Percentiles rank a stretch among this genome's conserved stretches.
Evolutionary conservation across 2,888 invertebrate species (phyloP).

Genomic region (Torymus texanus): DNA sequence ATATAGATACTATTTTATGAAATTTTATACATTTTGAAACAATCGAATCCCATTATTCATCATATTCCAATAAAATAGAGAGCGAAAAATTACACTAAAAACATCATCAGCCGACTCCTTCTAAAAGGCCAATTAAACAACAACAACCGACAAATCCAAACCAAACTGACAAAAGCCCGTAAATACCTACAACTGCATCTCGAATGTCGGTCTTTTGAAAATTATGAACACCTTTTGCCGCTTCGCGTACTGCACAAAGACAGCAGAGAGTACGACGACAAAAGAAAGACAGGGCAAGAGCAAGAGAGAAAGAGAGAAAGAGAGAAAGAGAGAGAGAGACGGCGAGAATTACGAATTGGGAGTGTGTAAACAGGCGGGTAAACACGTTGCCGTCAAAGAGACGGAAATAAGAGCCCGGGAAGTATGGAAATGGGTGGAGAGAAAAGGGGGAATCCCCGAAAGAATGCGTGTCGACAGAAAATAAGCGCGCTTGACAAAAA

Average conservation of each 20-base stretch:
- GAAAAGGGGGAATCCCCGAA: constrained; percentile 19
- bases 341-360: neutral
- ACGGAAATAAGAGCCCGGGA: neutral
- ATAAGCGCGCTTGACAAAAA: constrained; percentile 40
- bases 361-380: constrained; percentile 42
- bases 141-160: no score
- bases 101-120: no score
- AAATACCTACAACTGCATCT: no score
- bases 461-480: constrained; percentile 34
- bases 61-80: no score
- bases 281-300: neutral
- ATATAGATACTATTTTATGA: no score
- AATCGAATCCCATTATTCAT: no score
- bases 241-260: neutral
- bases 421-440: constrained; percentile 5
- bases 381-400: constrained; percentile 58
- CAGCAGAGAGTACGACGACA: neutral
- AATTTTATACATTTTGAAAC: no score
- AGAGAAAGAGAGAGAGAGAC: neutral
- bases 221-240: no score
- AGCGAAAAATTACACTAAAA: no score
- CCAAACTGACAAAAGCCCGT: no score
- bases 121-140: no score
- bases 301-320: neutral
- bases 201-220: no score